phyloP scores from a whole-genome alignment of 1,140 invertebrate species.

The Rhagoletis pomonella region DNA sequence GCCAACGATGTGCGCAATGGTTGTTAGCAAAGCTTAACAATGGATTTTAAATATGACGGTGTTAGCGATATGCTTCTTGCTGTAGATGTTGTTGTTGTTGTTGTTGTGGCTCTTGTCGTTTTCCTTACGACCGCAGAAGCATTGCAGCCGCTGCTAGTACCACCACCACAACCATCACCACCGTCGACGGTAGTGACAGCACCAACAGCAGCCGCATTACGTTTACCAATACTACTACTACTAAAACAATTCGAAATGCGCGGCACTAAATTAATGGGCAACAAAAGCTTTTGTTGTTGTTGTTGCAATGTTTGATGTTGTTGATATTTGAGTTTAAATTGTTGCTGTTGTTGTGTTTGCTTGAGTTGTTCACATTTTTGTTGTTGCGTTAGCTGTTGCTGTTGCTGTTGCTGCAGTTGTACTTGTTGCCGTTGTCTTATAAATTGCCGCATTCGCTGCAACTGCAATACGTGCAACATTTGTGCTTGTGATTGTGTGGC shows the following conservation, averaged over 20 bases:
- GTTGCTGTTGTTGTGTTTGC: slow-evolving; percentile 11
- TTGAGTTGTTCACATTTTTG: background rate
- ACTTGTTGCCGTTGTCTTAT: slow-evolving; percentile 43
- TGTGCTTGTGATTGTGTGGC: background rate
- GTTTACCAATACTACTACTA: slow-evolving; percentile 17
- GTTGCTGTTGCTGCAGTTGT: background rate
- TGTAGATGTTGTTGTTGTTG: slow-evolving; percentile 3
- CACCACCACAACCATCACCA: too few relatives aligned
- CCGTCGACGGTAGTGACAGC: background rate
- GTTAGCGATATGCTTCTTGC: background rate
- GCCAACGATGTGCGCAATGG: background rate
- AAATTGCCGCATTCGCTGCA: slow-evolving; percentile 51
- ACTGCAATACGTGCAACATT: slow-evolving; percentile 23
- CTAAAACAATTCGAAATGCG: background rate
- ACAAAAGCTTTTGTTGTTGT: slow-evolving; percentile 3
- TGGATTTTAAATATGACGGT: background rate
- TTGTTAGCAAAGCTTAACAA: slow-evolving; percentile 48
- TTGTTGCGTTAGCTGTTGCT: slow-evolving; percentile 38
- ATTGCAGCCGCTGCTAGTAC: background rate
- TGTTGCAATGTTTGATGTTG: slow-evolving; percentile 48
- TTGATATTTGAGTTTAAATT: slow-evolving; percentile 40
- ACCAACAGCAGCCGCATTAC: background rate
- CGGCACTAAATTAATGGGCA: slow-evolving; percentile 43
- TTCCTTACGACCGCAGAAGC: background rate
- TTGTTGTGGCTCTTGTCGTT: background rate